Percentiles rank a stretch among this genome's conserved stretches.
Conservation (phyloP, 2,113 vertebrate genomes). For the Ivindomyrus marchei region DNA sequence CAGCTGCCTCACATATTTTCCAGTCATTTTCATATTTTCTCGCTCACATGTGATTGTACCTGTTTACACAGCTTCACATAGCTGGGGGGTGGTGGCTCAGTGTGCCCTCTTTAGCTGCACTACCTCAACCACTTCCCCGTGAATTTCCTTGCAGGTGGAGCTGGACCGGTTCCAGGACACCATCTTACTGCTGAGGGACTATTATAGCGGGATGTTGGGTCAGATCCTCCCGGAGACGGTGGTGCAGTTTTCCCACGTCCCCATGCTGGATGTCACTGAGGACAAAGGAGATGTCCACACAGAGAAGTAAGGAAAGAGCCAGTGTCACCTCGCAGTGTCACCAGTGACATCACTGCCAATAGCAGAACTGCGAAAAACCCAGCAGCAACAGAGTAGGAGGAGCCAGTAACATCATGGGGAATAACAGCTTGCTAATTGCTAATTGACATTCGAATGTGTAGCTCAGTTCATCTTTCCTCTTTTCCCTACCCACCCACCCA, state of each 20-base stretch:
- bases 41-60: background rate
- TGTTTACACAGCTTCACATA: background rate
- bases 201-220: slow-evolving; percentile 70
- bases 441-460: background rate
- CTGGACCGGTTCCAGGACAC: slow-evolving; percentile 79
- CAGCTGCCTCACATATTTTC: background rate
- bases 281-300: slow-evolving; percentile 28
- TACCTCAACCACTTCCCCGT: background rate
- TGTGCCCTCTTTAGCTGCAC: background rate
- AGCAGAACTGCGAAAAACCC: background rate
- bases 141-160: slow-evolving; percentile 62
- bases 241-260: slow-evolving; percentile 52
- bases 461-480: background rate
- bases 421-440: background rate
- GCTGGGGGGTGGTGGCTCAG: background rate
- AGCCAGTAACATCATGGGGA: background rate
- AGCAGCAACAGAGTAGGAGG: background rate
- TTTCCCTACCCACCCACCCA: background rate
- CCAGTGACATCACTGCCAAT: background rate
- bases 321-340: background rate
- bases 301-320: slow-evolving; percentile 32
- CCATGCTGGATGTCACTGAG: slow-evolving; percentile 54
- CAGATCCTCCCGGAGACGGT: slow-evolving; percentile 47
- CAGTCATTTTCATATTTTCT: too few species aligned
- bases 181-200: slow-evolving; percentile 67